phyloP scores from a whole-genome alignment of 2,888 invertebrate species.

The Ichneumon xanthorius region DNA sequence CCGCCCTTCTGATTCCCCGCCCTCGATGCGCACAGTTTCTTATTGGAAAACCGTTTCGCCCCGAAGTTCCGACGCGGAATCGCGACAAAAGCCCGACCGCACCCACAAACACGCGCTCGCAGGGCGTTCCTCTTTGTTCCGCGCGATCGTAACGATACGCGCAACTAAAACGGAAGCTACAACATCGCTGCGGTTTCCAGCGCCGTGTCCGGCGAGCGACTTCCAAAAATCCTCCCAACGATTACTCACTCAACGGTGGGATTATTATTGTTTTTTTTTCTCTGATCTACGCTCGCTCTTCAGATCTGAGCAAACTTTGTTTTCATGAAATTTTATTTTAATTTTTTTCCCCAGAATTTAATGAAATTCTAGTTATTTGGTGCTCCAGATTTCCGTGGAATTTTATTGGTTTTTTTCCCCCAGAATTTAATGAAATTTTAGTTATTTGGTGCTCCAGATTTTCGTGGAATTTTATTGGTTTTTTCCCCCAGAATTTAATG shows the following conservation, averaged over 20 bases:
- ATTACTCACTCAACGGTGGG: neutral
- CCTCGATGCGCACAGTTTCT: neutral
- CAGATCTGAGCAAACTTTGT: too few species aligned
- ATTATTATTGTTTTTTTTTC: neutral
- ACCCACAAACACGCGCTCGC: neutral
- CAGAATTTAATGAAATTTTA: too few species aligned
- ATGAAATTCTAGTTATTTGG: too few species aligned
- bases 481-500: too few species aligned
- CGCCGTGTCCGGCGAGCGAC: neutral
- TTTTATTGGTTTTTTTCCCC: too few species aligned
- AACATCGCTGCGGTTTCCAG: neutral
- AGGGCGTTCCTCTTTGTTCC: neutral
- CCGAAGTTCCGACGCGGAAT: neutral
- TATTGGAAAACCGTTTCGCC: neutral
- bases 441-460: too few species aligned
- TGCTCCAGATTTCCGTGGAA: too few species aligned
- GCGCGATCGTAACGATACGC: neutral
- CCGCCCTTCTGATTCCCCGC: too few species aligned
- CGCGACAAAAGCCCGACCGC: conserved; percentile 18
- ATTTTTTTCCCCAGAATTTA: too few species aligned
- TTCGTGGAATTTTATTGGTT: too few species aligned
- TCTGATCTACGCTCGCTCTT: neutral
- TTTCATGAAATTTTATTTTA: too few species aligned
- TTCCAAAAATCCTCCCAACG: conserved; percentile 4
- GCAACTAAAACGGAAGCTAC: neutral